Evolutionary conservation across 2,797 vertebrate species (phyloP).

Genomic region (Sebastes vulpes): DNA sequence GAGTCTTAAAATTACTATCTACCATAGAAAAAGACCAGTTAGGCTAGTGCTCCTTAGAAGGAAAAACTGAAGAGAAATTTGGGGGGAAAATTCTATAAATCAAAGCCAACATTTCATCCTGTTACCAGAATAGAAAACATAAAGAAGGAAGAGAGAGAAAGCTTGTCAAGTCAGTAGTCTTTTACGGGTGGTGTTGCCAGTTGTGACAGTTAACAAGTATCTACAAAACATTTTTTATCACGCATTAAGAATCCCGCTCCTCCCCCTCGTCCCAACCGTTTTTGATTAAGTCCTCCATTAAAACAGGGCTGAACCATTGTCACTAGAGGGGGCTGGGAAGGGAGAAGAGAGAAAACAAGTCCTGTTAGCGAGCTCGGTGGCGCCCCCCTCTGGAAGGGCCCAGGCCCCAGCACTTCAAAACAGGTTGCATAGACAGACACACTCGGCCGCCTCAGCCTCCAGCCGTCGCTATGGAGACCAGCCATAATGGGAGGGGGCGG

Average conservation of each 20-base stretch:
- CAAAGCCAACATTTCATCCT: conserved; percentile 86
- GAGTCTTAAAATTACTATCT: conserved; percentile 94
- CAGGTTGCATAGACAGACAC: conserved; percentile 98
- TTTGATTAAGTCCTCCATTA: conserved; percentile 85
- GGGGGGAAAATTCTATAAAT: conserved; percentile 76
- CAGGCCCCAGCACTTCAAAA: conserved; percentile 90
- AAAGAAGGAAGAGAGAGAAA: conserved; percentile 16
- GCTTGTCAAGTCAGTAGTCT: conserved; percentile 98
- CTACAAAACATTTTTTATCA: conserved; percentile 93
- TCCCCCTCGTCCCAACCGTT: conserved; percentile 55
- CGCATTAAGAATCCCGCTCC: conserved; percentile 79
- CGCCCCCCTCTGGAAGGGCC: conserved; percentile 86
- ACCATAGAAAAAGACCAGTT: conserved; percentile 95
- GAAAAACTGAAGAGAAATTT: conserved; percentile 74
- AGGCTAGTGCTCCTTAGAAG: conserved; percentile 89
- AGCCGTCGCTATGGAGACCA: conserved; percentile 94
- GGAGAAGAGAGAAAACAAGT: conserved; percentile 74
- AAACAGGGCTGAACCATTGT: conserved; percentile 90
- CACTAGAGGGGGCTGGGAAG: conserved; percentile 45
- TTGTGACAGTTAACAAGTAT: conserved; percentile 93
- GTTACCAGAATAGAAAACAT: conserved; percentile 88
- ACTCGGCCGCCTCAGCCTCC: conserved; percentile 92
- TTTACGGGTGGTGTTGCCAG: conserved; percentile 92
- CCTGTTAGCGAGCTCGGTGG: conserved; percentile 87
- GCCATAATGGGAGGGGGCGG: conserved; percentile 90